Base-by-base conservation (phyloP, 1,140 invertebrate genomes). In the Zaprionus africanus region DNA sequence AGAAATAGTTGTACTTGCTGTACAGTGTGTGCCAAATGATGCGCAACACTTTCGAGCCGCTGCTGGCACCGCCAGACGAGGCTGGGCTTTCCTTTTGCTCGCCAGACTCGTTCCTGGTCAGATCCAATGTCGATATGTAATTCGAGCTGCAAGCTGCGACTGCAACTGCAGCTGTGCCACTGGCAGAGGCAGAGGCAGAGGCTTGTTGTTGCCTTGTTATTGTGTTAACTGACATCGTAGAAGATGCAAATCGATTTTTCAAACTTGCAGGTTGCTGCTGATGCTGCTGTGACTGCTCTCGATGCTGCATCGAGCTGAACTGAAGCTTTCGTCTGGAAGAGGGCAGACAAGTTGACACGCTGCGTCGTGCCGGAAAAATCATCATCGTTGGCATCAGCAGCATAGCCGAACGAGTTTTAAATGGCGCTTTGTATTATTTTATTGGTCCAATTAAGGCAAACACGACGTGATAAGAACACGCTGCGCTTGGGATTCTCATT, bases 371-470 rank as follows among this genome's bases (percentile, higher is more conserved):
- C 31, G 56, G 62, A 60, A 86, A 86, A 77, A 17, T 7, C 41
- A 46, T 87, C 83, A 76, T 72, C 83, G 67, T 64, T 71, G 28
- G 24, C 60, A 62, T 60, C 76, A 49, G 63, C 46, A 71, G 66
- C 46, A 71, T 68, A 66, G 69, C 63, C 67, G 70, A 71, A 73
- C 76, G 65, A 60, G 71, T 82, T 81, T 90, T 79, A 88, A 90
- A 88, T 73, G 74, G 76, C 85, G 72, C 81, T 90, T 90, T 90
- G 81, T 90, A 75, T 82, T 90, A 85, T 71, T 90, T 90, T 90
- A 90, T 90, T 90, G 85, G 79, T 56, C 77, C 86, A 90, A 90
- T 90, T 90, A 85, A 80, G 76, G 78, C 78, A 56, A 70, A 79
- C 69, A 43, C 71, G 64, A 2, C 46, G 71, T 69, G 85, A 88